Percentiles rank a stretch among this genome's conserved stretches.
phyloP scores from a whole-genome alignment of 2,888 invertebrate genomes.

The Slavum lentiscoides region DNA sequence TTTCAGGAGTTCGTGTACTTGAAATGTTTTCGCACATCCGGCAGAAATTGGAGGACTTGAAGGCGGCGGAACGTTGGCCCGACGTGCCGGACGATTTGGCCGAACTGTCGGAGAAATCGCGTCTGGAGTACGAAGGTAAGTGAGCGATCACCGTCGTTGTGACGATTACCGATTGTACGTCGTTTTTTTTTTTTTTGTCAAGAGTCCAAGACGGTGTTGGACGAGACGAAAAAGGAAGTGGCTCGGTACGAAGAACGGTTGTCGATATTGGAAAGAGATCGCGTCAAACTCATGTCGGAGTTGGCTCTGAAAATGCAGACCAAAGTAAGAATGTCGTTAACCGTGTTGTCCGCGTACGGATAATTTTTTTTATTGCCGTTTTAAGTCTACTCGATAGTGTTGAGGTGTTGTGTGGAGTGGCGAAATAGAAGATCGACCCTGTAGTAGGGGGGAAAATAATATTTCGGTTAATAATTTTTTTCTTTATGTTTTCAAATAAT shows the following conservation, averaged over 20 bases:
- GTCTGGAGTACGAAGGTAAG: constrained; percentile 23
- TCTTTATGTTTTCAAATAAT: too few relatives aligned
- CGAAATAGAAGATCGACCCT: too few relatives aligned
- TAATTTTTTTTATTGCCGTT: too few relatives aligned
- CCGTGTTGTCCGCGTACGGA: too few relatives aligned
- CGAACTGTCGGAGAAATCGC: background rate
- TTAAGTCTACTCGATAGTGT: too few relatives aligned
- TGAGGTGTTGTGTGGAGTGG: too few relatives aligned
- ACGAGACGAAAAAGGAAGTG: constrained; percentile 5
- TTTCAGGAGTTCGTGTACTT: too few relatives aligned
- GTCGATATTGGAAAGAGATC: constrained; percentile 17
- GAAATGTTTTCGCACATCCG: too few relatives aligned
- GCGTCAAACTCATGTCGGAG: constrained; percentile 20
- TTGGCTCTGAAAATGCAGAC: constrained; percentile 10
- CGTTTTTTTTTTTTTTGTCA: background rate
- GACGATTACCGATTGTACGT: background rate
- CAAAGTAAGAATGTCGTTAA: background rate
- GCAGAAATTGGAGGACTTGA: background rate
- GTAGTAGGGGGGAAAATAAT: too few relatives aligned
- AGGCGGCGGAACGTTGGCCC: background rate
- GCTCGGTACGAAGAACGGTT: constrained; percentile 5
- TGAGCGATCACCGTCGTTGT: background rate
- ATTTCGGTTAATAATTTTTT: too few relatives aligned
- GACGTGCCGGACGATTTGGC: background rate
- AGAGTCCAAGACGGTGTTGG: background rate